phyloP scores from a whole-genome alignment of 2,888 invertebrate genomes.

The Priocnemis perturbator region DNA sequence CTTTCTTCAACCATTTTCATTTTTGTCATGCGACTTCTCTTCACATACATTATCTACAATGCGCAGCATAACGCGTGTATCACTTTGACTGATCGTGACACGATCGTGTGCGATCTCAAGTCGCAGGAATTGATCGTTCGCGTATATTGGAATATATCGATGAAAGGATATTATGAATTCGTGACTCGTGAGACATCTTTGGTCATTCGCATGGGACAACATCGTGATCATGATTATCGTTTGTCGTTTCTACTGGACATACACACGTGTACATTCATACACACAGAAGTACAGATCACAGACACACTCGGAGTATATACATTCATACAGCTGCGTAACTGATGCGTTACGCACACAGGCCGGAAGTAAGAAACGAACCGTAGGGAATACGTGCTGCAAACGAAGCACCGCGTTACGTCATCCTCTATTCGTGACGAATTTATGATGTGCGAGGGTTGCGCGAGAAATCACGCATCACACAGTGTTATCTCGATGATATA shows the following conservation, averaged over 20 bases:
- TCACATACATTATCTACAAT: constrained; percentile 25
- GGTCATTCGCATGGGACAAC: background rate
- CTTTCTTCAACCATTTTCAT: constrained; percentile 23
- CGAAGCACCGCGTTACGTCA: no score
- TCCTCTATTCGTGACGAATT: no score
- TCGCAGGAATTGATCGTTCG: background rate
- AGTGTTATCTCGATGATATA: background rate
- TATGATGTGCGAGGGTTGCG: background rate
- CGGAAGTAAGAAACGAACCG: no score
- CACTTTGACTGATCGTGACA: background rate
- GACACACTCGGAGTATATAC: no score
- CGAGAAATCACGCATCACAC: background rate
- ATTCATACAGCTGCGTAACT: no score
- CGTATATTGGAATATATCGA: background rate
- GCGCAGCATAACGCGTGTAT: constrained; percentile 15
- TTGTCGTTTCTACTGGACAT: constrained; percentile 6
- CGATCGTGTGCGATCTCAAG: constrained; percentile 3
- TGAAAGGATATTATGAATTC: background rate
- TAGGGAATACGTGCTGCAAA: no score
- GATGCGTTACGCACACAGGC: no score
- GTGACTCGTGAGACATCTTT: background rate
- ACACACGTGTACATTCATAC: background rate
- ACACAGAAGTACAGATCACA: no score
- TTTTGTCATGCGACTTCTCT: constrained; percentile 10
- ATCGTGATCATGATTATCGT: background rate